phyloP scores from a whole-genome alignment of 2,113 vertebrate genomes.

The Apodemus speciosus region DNA sequence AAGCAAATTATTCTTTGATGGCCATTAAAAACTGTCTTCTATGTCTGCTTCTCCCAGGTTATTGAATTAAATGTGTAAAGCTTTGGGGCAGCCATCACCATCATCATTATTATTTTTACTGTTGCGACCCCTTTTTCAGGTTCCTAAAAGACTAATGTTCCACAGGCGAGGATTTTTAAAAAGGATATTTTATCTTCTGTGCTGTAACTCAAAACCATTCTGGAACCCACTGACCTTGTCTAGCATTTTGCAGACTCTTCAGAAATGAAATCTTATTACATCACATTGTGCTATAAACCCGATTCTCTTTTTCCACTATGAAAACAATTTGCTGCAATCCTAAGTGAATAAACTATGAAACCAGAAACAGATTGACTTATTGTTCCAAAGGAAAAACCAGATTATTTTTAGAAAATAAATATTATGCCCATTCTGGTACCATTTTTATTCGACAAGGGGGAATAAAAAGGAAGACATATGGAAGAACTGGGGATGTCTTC shows the following conservation, averaged over 20 bases:
- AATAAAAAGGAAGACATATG: not conserved
- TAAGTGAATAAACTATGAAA: slow-evolving; percentile 26
- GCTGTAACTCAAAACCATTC: slow-evolving; percentile 27
- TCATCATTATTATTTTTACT: not conserved
- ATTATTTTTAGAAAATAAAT: slow-evolving; percentile 54
- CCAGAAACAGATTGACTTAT: not conserved
- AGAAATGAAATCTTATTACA: slow-evolving; percentile 63
- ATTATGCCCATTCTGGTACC: not conserved
- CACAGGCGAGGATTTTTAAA: slow-evolving; percentile 39
- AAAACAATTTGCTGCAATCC: slow-evolving; percentile 18
- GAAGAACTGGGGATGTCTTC: not conserved
- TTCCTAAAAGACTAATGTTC: slow-evolving; percentile 3
- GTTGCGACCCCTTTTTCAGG: not conserved
- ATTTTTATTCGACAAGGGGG: slow-evolving; percentile 37
- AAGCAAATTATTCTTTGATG: not conserved
- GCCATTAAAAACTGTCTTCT: not conserved
- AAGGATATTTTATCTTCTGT: slow-evolving; percentile 42
- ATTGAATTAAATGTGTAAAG: not conserved
- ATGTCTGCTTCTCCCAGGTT: not conserved
- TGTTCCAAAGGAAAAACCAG: not conserved
- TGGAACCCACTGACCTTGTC: slow-evolving; percentile 50
- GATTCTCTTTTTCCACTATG: not conserved
- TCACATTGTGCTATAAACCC: not conserved
- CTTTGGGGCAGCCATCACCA: not conserved
- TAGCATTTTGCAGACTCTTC: slow-evolving; percentile 45